Base-by-base conservation (phyloP, 1,140 invertebrate genomes). In the Ceratosolen solmsi region DNA sequence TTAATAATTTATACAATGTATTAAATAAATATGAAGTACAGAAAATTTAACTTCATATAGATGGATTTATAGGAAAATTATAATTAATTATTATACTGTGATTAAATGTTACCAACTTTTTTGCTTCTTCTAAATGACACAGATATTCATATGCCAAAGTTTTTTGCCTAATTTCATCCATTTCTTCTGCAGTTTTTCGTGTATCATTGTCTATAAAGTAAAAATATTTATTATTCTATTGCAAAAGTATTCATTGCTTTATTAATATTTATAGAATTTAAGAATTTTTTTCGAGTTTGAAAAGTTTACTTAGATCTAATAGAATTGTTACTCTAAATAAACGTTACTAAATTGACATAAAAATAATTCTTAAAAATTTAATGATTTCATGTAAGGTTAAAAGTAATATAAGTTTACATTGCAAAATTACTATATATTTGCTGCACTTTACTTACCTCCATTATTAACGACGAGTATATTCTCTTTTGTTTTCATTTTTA, bases 71-170 rank as follows among this genome's bases (percentile, higher is more conserved):
- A n/a, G n/a, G n/a, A n/a, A n/a, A n/a, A n/a, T n/a, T n/a, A n/a
- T n/a, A n/a, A n/a, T n/a, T n/a, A 71, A 68, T 38, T 11, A 22
- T 38, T 36, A 38, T 38, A 33, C 17, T 68, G 9, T 38, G 8
- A 91, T 87, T 54, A 74, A 51, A 60, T 13, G 20, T 38, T 41
- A 51, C 60, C 22, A 89, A 94, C 93, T 93, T 94, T 92, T 95
- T 95, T 1, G 96, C 95, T 92, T 96, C 96, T 90, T 96, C 95
- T 70, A 96, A 90, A 86, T 96, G 95, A 91, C 96, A 97, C 25
- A 97, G 91, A 88, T 97, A 97, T 87, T 96, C 95, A 88, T 97
- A 97, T 17, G 96, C 96, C 60, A 96, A 91, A 71, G 95, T 95
- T 88, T 95, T 94, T 85, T 95, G 94, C 82, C 96, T 91, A 83